A percentile compares a stretch with the other conserved stretches of the same genome.
Evolutionary conservation across 2,797 vertebrate species (phyloP).

Genomic region (Siniperca scherzeri): DNA sequence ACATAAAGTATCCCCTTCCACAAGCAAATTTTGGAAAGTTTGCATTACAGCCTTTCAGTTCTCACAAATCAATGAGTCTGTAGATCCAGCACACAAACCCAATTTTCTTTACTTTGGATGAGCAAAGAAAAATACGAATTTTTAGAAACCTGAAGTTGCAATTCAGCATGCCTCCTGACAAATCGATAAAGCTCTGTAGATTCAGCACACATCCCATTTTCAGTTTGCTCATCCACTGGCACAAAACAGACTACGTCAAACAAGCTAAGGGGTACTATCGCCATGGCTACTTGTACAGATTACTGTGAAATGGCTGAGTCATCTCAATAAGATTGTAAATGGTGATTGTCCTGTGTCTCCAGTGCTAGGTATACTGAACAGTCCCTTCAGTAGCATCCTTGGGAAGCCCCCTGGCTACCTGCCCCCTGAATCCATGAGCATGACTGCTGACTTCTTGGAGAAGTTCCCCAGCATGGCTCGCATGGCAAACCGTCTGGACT

Average conservation of each 20-base stretch:
- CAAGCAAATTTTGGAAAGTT: conserved; percentile 4
- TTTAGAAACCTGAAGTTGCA: conserved; percentile 30
- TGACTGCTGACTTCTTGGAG: conserved; percentile 92
- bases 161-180: neutral
- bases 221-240: conserved; percentile 5
- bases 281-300: neutral
- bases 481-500: conserved; percentile 90
- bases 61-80: conserved; percentile 23
- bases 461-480: conserved; percentile 91
- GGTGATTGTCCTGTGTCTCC: conserved; percentile 25
- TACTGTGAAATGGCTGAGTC: neutral
- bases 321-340: conserved; percentile 9
- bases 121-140: conserved; percentile 1
- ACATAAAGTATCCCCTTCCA: neutral
- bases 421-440: conserved; percentile 90
- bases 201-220: conserved; percentile 26
- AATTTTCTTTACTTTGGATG: neutral
- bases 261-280: neutral
- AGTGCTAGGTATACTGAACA: conserved; percentile 94
- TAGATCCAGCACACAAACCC: conserved; percentile 33
- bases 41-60: conserved; percentile 8
- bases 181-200: conserved; percentile 20
- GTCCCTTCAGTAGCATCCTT: conserved; percentile 89
- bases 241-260: neutral
- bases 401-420: conserved; percentile 89